phyloP scores from a whole-genome alignment of 64 coral and sea anemone species.

The Porites lutea region DNA sequence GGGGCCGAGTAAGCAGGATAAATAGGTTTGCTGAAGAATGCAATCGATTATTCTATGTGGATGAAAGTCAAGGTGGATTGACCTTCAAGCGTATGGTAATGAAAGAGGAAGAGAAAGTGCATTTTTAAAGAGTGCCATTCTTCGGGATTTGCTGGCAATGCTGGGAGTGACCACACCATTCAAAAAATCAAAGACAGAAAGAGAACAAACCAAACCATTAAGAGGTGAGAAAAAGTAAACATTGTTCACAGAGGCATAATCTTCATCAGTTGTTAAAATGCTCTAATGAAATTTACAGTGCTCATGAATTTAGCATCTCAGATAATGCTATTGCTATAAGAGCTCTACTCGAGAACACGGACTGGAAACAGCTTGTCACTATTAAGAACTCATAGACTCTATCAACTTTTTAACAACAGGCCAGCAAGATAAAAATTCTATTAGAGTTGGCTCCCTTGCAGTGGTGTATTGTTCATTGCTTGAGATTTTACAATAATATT shows the following conservation, averaged over 20 bases:
- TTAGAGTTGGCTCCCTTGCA: no score
- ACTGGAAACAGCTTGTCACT: no score
- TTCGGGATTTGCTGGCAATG: conserved; percentile 47
- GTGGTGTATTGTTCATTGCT: no score
- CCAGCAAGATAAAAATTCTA: no score
- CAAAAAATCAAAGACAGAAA: conserved; percentile 44
- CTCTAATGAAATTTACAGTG: neutral
- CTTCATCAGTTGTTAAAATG: neutral
- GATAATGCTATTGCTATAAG: no score
- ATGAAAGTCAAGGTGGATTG: neutral
- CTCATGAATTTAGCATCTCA: no score
- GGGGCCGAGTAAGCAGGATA: neutral
- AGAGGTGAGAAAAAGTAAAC: neutral
- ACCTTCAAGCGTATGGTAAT: neutral
- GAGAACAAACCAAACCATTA: conserved; percentile 20
- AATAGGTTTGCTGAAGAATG: neutral
- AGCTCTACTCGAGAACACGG: no score
- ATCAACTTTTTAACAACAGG: no score
- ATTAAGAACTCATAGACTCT: no score
- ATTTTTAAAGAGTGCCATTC: conserved; percentile 52
- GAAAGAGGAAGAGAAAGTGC: conserved; percentile 19
- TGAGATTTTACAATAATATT: no score
- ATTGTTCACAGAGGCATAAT: neutral
- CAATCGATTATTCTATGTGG: neutral
- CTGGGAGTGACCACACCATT: conserved; percentile 55